phyloP scores from a whole-genome alignment of 2,888 invertebrate genomes.

The Pediacus dermestoides region DNA sequence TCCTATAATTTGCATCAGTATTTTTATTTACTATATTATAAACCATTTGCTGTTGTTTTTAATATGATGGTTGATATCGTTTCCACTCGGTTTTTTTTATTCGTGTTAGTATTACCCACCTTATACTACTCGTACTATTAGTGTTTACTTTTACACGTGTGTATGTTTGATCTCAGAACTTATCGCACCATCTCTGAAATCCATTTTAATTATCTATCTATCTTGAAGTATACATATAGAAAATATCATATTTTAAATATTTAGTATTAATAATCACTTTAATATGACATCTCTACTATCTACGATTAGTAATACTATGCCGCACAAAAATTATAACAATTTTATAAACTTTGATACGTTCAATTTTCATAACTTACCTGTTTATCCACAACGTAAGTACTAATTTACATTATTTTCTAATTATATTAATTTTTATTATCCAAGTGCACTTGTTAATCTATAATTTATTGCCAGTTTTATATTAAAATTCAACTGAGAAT shows the following conservation, averaged over 20 bases:
- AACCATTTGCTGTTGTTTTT: slow-evolving; percentile 33
- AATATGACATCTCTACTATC: slow-evolving; percentile 46
- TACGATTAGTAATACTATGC: slow-evolving; percentile 31
- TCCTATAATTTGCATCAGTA: slow-evolving; percentile 38
- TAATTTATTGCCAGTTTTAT: too few relatives aligned
- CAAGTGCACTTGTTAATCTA: too few relatives aligned
- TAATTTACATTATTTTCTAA: background rate
- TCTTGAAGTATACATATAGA: slow-evolving; percentile 42
- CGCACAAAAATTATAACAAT: slow-evolving; percentile 38
- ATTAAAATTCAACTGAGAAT: too few relatives aligned
- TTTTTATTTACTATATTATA: slow-evolving; percentile 38
- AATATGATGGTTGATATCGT: slow-evolving; percentile 30
- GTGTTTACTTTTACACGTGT: slow-evolving; percentile 15
- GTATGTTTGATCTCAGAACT: too few relatives aligned
- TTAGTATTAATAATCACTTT: slow-evolving; percentile 42
- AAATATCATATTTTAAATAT: slow-evolving; percentile 48
- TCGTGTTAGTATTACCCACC: too few relatives aligned
- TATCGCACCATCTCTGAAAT: too few relatives aligned
- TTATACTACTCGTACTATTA: too few relatives aligned
- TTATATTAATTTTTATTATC: too few relatives aligned
- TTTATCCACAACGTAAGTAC: slow-evolving; percentile 34
- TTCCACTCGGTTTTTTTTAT: too few relatives aligned
- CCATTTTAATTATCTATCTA: slow-evolving; percentile 46
- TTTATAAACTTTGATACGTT: slow-evolving; percentile 32
- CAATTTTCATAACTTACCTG: slow-evolving; percentile 16